phyloP scores from a whole-genome alignment of 2,113 vertebrate genomes.

The Cygnus buccinator region DNA sequence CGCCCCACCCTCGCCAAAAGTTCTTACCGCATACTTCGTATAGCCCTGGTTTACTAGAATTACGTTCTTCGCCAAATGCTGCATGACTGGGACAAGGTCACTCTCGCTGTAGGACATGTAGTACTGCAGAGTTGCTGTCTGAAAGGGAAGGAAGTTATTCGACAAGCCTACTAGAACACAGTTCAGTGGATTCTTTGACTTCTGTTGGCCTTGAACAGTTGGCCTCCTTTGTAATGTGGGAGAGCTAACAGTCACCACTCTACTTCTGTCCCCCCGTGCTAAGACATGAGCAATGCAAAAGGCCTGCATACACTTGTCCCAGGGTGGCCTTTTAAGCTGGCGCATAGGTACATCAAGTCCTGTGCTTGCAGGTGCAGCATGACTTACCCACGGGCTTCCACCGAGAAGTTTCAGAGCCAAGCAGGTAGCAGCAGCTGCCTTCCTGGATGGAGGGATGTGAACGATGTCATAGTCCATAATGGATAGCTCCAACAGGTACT shows the following conservation, averaged over 20 bases:
- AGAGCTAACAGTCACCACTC: not conserved
- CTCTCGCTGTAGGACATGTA: constrained; percentile 80
- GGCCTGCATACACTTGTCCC: not conserved
- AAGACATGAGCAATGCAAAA: not conserved
- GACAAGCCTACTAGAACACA: not conserved
- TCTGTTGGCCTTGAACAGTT: not conserved
- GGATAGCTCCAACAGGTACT: constrained; percentile 88
- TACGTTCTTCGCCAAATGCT: constrained; percentile 88
- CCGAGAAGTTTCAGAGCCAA: constrained; percentile 82
- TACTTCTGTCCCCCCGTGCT: not conserved
- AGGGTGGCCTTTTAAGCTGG: not conserved
- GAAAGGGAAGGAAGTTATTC: not conserved
- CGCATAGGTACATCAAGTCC: not conserved
- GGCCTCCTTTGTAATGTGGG: not conserved
- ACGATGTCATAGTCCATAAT: constrained; percentile 89
- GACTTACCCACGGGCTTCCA: constrained; percentile 83
- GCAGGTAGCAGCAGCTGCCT: constrained; percentile 83
- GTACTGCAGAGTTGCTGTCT: constrained; percentile 78
- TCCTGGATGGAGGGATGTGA: constrained; percentile 83
- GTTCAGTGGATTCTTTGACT: not conserved
- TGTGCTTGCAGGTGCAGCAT: too few species aligned
- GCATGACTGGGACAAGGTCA: constrained; percentile 80
- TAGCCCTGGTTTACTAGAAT: constrained; percentile 78
- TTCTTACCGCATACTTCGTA: constrained; percentile 82
- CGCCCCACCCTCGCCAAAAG: rapidly evolving